Evolutionary conservation across 2,888 invertebrate species (phyloP).

Genomic region (Lissonota sp.): DNA sequence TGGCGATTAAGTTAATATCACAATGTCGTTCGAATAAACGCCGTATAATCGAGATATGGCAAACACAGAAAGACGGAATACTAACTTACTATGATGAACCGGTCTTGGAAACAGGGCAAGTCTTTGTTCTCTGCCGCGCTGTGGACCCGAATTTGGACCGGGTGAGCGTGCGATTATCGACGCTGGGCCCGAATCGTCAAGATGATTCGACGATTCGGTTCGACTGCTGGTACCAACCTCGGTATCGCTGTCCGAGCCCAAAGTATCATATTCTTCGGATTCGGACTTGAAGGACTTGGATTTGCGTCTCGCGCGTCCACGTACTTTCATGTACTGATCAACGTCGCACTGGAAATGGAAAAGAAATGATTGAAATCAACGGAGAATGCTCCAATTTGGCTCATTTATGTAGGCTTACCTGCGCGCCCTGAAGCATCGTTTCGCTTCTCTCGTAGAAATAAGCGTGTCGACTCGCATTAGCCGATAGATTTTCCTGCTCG

Average conservation of each 20-base stretch:
- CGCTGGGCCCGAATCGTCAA: constrained; percentile 84
- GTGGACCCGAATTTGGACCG: constrained; percentile 81
- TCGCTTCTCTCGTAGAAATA: constrained; percentile 82
- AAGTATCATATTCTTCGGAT: constrained; percentile 86
- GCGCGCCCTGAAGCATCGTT: constrained; percentile 81
- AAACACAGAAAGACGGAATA: constrained; percentile 84
- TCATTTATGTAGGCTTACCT: constrained; percentile 74
- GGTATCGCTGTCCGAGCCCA: constrained; percentile 86
- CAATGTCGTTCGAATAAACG: background rate
- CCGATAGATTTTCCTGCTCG: constrained; percentile 85
- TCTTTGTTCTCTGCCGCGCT: constrained; percentile 83
- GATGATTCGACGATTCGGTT: constrained; percentile 84
- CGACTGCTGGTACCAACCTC: constrained; percentile 84
- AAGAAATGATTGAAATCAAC: no score
- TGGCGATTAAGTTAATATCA: background rate
- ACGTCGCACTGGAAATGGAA: constrained; percentile 82
- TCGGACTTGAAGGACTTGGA: constrained; percentile 86
- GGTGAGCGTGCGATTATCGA: constrained; percentile 80
- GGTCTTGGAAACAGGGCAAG: constrained; percentile 85
- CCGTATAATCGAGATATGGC: constrained; percentile 49
- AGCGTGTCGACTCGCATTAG: constrained; percentile 83
- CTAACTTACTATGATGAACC: constrained; percentile 87
- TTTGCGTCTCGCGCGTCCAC: constrained; percentile 84
- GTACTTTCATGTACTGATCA: constrained; percentile 84
- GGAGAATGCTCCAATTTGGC: constrained; percentile 6